Base-by-base conservation (phyloP, 92 coral and sea anemone genomes). In the Isaurus tuberculatus region DNA sequence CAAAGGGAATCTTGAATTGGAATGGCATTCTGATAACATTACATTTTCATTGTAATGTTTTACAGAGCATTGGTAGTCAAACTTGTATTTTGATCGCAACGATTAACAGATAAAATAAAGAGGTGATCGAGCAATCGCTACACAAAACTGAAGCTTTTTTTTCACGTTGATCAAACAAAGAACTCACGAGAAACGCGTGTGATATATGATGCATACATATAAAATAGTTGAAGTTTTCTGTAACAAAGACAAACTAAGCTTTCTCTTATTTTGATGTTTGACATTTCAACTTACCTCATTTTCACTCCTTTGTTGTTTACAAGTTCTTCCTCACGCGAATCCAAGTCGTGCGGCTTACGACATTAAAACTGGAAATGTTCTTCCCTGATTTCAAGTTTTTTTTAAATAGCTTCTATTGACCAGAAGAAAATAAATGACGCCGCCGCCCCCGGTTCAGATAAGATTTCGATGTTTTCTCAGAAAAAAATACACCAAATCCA, bases 201-300 rank as follows among this genome's bases (percentile, higher is more conserved):
- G 32, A 57, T 58, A 26, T 36, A 58, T 31, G 10, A 22, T 34
- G 46, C 33, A 57, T 57, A 57, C 55, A 77, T 58, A 17, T 27
- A 73, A 29, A 74, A 31, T 19, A 51, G 3, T 51, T 7, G 57
- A 46, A 72, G 61, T 14, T 23, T 26, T 72, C 25, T 26, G 60
- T 72, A 72, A 72, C 78, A 72, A 72, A 72, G 77, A 17, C 60
- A 44, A 34, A 70, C 30, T 26, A 63, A 63, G 34, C 60, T 26
- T 72, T 72, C 78, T 27, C 15, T 7, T 11, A 22, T 69, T 1
- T 16, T 19, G 0, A 5, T 40, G 58, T 71, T 44, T 71, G 53
- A 71, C 75, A 43, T 25, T 71, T 34, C 32, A 48, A 8, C 78
- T 77, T 36, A 77, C 82, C 82, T 77, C 82, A 77, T 77, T 77